Base-by-base conservation (phyloP, 1,140 invertebrate species). In the Drosophila varians region DNA sequence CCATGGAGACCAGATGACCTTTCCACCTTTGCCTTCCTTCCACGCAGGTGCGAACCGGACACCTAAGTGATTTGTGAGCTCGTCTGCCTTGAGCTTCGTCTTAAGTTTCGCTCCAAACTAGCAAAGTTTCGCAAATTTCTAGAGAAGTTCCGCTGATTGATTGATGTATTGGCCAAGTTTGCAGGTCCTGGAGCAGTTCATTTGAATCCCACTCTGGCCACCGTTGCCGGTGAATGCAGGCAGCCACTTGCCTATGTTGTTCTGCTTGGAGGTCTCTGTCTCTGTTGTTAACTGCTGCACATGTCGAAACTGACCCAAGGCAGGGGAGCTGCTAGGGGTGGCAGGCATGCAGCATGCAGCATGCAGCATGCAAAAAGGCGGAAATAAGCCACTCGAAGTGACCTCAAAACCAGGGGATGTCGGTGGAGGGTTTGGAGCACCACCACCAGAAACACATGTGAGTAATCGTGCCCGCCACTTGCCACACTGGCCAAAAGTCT, bases 341-440 rank as follows among this genome's bases (percentile, higher is more conserved):
- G 14, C 28, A 11, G 14, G 28, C 40, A 23, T 12, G 34, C 11
- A 2, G 28, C 28, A 31, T 4, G 46, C 47, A 61, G 34, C 34
- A 36, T 36, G 52, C 42, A 56, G 65, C 72, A 82, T 77, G 76
- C 61, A 70, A 74, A 88, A 77, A 82, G 82, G 82, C 82, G 82
- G 82, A 87, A 88, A 87, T 88, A 87, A 82, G 77, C 83, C 82
- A 87, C 82, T 87, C 74, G 74, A 77, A 72, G 74, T 86, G 70
- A 87, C 82, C 77, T 87, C 82, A 87, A 87, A 87, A 80, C 47
- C 45, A 14, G 36, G 25, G 28, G 47, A n/a, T n/a, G 31, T 19
- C 14, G 7, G 31, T 26, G 25, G 40, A 48, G 55, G 49, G 16
- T 7, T 34, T 8, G 26, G 18, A 21, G 6, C 14, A 19, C 40